phyloP scores from a whole-genome alignment of 1,140 invertebrate genomes.

The Drosophila mayri region DNA sequence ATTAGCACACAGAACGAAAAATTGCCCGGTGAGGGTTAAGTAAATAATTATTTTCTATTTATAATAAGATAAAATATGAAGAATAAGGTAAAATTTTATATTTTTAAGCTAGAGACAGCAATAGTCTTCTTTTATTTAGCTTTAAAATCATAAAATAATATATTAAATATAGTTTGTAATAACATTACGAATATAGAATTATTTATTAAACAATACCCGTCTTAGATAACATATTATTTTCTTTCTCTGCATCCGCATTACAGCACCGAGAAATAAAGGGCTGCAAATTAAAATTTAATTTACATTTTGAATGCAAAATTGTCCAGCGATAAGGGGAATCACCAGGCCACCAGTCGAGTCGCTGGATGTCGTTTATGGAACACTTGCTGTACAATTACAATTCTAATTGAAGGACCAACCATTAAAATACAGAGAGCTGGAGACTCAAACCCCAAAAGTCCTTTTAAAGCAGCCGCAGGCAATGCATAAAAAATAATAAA shows the following conservation, averaged over 20 bases:
- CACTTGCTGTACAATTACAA: slow-evolving; percentile 39
- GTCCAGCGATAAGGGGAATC: slow-evolving; percentile 29
- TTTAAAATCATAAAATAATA: too few species aligned
- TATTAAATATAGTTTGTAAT: background rate
- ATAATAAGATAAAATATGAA: background rate
- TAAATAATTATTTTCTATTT: too few species aligned
- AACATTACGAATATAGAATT: background rate
- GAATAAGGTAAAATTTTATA: background rate
- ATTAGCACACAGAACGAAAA: slow-evolving; percentile 22
- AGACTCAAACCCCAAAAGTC: slow-evolving; percentile 13
- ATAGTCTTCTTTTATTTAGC: background rate
- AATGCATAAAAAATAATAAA: slow-evolving; percentile 5
- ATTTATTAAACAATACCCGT: background rate
- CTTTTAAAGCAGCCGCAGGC: slow-evolving; percentile 41
- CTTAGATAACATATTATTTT: background rate
- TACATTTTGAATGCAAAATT: slow-evolving; percentile 45
- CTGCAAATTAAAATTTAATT: slow-evolving; percentile 55
- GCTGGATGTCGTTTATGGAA: slow-evolving; percentile 13
- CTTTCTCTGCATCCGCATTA: background rate
- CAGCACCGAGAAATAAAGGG: slow-evolving; percentile 20
- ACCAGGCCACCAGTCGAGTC: slow-evolving; percentile 8
- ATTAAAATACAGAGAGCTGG: slow-evolving; percentile 16
- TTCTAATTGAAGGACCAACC: slow-evolving; percentile 37
- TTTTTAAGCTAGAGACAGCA: too few species aligned
- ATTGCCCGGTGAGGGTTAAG: too few species aligned